Evolutionary conservation across 2,888 invertebrate genomes (phyloP).

Genomic region (Archips crataeganus): DNA sequence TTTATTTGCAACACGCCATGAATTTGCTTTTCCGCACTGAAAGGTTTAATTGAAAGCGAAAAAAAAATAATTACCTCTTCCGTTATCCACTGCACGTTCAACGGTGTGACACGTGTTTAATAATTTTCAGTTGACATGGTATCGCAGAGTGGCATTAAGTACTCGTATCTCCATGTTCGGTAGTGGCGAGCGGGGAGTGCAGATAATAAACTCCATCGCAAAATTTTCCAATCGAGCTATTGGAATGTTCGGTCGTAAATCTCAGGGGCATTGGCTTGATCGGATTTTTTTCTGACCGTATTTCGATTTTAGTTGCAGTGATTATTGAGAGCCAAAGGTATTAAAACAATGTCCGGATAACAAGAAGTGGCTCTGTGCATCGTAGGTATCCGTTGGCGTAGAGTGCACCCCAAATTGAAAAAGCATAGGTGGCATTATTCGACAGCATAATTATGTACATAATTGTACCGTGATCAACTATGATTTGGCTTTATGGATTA

Average conservation of each 20-base stretch:
- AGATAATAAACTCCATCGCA: slow-evolving; percentile 9
- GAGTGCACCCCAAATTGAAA: no score
- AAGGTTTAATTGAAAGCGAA: neutral
- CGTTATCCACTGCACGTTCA: neutral
- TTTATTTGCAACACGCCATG: neutral
- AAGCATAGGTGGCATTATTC: slow-evolving; percentile 7
- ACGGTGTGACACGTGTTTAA: neutral
- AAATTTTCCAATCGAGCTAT: slow-evolving; percentile 5
- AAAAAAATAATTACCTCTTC: neutral
- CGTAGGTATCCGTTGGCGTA: no score
- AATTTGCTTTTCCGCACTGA: neutral
- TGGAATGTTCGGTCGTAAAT: neutral
- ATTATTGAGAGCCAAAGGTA: neutral
- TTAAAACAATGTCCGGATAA: neutral
- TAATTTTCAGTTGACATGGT: neutral
- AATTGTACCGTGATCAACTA: neutral
- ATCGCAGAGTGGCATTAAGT: neutral
- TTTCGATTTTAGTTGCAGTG: neutral
- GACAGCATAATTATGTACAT: neutral
- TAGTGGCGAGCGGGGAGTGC: slow-evolving; percentile 3
- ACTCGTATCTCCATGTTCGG: neutral
- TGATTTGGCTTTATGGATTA: neutral
- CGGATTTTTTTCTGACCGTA: neutral
- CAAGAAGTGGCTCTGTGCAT: neutral
- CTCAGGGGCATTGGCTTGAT: slow-evolving; percentile 1